Conservation (phyloP, 2,888 invertebrate species). For the Drosophila paramelanica region DNA sequence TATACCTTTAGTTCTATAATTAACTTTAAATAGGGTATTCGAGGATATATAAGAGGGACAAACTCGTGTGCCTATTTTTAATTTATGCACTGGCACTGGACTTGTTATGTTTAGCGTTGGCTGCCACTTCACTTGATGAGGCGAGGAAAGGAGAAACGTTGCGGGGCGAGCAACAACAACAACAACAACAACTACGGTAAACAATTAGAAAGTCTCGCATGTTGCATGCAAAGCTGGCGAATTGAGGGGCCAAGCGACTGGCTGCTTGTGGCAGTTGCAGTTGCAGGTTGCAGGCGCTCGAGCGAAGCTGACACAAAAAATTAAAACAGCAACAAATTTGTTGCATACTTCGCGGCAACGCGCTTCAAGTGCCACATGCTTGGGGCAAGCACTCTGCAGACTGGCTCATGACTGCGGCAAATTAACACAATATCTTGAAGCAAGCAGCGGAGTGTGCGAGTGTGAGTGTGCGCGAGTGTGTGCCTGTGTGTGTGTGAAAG, state of each 20-base stretch:
- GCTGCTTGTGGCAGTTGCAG: conserved; percentile 13
- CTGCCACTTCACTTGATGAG: conserved; percentile 40
- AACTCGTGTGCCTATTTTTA: conserved; percentile 65
- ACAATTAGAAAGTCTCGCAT: conserved; percentile 71
- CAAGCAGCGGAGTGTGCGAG: conserved; percentile 12
- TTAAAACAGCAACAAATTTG: conserved; percentile 79
- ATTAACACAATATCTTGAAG: conserved; percentile 74
- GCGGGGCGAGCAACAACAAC: neutral
- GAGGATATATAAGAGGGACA: conserved; percentile 16
- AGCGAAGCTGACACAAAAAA: conserved; percentile 77
- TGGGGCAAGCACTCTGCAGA: conserved; percentile 16
- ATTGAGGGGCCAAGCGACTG: conserved; percentile 2
- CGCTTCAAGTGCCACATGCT: conserved; percentile 60
- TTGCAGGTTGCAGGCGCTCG: conserved; percentile 54
- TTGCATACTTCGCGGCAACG: conserved; percentile 71
- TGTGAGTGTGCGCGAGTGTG: neutral
- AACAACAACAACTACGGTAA: conserved; percentile 48
- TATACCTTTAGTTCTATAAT: neutral
- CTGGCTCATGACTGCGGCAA: conserved; percentile 74
- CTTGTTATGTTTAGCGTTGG: conserved; percentile 66
- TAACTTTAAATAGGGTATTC: conserved; percentile 8
- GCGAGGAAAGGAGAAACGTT: neutral
- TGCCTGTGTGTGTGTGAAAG: conserved; percentile 1
- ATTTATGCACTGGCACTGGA: conserved; percentile 73
- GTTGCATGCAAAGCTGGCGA: conserved; percentile 67